Evolutionary conservation across 2,888 invertebrate species (phyloP), one percentile per base, ranked within the genome.

Genomic region (Girardia tigrina): DNA sequence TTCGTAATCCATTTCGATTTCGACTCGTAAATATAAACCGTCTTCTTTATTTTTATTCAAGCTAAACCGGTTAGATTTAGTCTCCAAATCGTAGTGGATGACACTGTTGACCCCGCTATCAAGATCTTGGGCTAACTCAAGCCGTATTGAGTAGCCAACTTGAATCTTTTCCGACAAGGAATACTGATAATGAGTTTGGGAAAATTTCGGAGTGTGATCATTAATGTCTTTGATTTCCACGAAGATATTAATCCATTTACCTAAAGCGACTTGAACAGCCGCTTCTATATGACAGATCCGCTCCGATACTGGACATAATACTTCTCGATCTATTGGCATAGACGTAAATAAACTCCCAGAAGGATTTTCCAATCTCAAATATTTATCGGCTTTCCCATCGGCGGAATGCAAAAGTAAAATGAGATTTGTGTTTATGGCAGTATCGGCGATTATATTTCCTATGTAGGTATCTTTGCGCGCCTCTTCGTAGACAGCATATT

Each of bases 151-250:
- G n/a, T 56, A 56, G 23, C 56, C 56, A 4, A 23, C 8, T 56
- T 56, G 20, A 56, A 23, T 56, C 8, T 56, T 56, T 56, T 56
- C 56, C n/a, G 56, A 56, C 23, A 56, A 20, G n/a, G 23, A 56
- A 56, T 56, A 56, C n/a, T 56, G 56, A 56, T 56, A 56, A 6
- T 56, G 56, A n/a, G n/a, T 23, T 56, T 56, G 56, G 23, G 56
- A n/a, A 71, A 71, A 71, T 28, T 71, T 71, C 28, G 71, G 71
- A 28, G 6, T 23, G 28, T 71, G 71, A 71, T 71, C 71, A n/a
- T 71, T 71, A 20, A 71, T 71, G n/a, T 71, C 71, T 23, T 71
- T 27, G 4, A 71, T 71, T 28, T 28, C 28, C 4, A 71, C 26
- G 26, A 28, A 27, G 4, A 71, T 28, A 71, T 71, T 71, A 8